Evolutionary conservation across 2,888 invertebrate species (phyloP).

Genomic region (Tricholauxania praeusta): DNA sequence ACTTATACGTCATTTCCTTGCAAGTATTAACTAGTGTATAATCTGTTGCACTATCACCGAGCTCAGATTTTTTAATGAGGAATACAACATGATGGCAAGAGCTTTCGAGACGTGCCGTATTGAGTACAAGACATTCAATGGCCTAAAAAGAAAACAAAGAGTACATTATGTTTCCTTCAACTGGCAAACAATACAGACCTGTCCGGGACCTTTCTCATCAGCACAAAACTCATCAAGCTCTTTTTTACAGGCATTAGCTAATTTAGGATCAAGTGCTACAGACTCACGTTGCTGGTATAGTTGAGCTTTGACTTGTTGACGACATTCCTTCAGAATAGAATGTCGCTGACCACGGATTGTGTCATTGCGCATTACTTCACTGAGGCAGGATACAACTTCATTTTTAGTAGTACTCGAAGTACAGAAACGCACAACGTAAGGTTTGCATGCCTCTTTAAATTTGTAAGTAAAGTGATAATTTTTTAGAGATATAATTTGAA

Average conservation of each 20-base stretch:
- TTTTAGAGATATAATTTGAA: constrained; percentile 92
- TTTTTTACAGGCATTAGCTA: constrained; percentile 83
- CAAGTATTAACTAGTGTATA: constrained; percentile 87
- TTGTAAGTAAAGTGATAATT: constrained; percentile 94
- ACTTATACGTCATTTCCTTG: constrained; percentile 86
- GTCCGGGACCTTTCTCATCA: constrained; percentile 75
- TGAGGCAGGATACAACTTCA: constrained; percentile 75
- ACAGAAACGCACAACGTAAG: constrained; percentile 79
- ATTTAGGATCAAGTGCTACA: constrained; percentile 84
- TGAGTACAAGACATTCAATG: constrained; percentile 82
- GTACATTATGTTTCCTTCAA: neutral
- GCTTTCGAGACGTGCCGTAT: constrained; percentile 74
- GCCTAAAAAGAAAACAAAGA: constrained; percentile 70
- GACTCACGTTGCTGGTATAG: constrained; percentile 92
- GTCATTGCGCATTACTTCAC: constrained; percentile 91
- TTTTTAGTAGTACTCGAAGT: constrained; percentile 79
- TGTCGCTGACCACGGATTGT: constrained; percentile 82
- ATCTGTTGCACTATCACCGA: constrained; percentile 88
- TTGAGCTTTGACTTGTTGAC: constrained; percentile 91
- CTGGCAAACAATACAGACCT: constrained; percentile 54
- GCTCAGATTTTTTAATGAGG: constrained; percentile 86
- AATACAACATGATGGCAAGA: constrained; percentile 86
- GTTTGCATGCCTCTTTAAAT: constrained; percentile 94
- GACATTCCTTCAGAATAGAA: constrained; percentile 87
- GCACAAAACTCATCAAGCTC: constrained; percentile 84